Base-by-base conservation (phyloP, 37 sponge, comb jelly and placozoan genomes). In the Halisarca cf. caerulea region DNA sequence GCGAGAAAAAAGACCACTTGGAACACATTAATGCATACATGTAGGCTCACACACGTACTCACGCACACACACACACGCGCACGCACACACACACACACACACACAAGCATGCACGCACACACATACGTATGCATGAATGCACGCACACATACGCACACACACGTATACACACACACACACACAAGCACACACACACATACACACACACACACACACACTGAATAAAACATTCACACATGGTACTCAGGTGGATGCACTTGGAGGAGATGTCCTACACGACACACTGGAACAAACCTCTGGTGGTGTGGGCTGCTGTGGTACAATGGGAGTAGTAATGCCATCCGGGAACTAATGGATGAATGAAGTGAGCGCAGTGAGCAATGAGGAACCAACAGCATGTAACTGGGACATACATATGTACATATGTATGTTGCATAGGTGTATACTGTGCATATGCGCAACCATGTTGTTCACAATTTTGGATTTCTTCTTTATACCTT, bases 311-410 rank as follows among this genome's bases (percentile, higher is more conserved):
- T n/a, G 39, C 40, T 25, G 17, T 74, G 83, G 83, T 2, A 83
- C 57, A 6, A 83, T 42, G 3, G 43, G 83, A 0, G 69, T 83
- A 2, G 44, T 38, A 20, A 83, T 27, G 17, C 83, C 68, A n/a
- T 83, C 83, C 40, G 83, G 83, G 28, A 54, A 83, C 83, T 83
- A 35, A 23, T 35, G 18, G 43, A 28, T 4, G 20, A 79, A 51
- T 60, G 24, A 64, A n/a, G 8, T 9, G 27, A 8, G 66, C 23
- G 9, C 23, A 9, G 23, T 7, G 8, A 23, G 23, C 23, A 64
- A 27, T 15, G 8, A 18, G 7, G 8, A 24, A 8, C 18, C 14
- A 20, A 55, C 57, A 55, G 57, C 57, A 55, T n/a, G n/a, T n/a
- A n/a, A n/a, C n/a, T n/a, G n/a, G n/a, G n/a, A n/a, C n/a, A n/a